Percentiles rank a stretch among this genome's conserved stretches.
These are phyloP conservation scores for Menura novaehollandiae DNA, from an alignment of 2,113 vertebrate species.

Conservation along the genomic window DNA sequence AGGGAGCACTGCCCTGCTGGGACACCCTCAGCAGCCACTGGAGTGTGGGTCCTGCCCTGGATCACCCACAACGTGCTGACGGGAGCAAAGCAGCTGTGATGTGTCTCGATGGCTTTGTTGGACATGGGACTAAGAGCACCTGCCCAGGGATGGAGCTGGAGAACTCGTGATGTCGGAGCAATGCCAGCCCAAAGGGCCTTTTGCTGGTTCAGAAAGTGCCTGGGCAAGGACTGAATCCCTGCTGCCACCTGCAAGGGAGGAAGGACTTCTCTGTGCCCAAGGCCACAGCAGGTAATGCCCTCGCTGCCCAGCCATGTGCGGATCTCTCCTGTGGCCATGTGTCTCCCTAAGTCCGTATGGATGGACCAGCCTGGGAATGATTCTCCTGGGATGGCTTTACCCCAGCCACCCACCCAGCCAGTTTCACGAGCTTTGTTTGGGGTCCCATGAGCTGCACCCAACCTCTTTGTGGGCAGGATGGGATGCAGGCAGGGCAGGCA, in stretches of 20 bases:
- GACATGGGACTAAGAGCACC: accelerated
- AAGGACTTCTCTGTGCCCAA: not conserved
- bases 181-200: not conserved
- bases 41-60: not conserved
- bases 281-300: not conserved
- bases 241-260: not conserved
- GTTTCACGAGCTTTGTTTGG: accelerated
- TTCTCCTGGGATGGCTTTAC: not conserved
- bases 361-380: not conserved
- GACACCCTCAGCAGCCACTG: accelerated
- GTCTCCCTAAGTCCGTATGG: accelerated
- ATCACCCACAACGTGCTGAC: not conserved
- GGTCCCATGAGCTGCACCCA: not conserved
- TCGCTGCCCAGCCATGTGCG: accelerated
- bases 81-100: not conserved
- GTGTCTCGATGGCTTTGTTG: accelerated
- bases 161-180: not conserved
- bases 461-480: accelerated
- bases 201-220: not conserved
- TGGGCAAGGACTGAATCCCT: not conserved
- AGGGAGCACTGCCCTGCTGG: not conserved
- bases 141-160: not conserved
- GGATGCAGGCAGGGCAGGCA: not conserved
- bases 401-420: not conserved
- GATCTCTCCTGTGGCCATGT: accelerated